Evolutionary conservation across 2,888 invertebrate genomes (phyloP), one percentile per base, ranked within the genome.

Genomic region (Litoditis marina): DNA sequence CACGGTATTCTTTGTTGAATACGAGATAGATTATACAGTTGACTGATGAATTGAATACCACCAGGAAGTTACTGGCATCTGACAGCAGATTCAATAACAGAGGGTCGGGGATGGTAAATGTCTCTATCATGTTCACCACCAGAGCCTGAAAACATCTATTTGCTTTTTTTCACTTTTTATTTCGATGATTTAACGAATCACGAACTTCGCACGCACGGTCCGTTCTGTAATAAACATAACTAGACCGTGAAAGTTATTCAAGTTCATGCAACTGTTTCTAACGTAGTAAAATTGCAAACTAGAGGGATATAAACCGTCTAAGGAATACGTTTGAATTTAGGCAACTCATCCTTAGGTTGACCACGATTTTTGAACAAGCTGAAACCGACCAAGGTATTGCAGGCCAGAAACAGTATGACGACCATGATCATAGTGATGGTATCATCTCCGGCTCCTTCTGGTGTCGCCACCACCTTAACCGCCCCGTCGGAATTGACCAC

Each of bases 341-440:
- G n/a, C n/a, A n/a, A n/a, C n/a, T n/a, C n/a, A n/a, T n/a, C n/a
- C n/a, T n/a, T n/a, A n/a, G n/a, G n/a, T n/a, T n/a, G n/a, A n/a
- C n/a, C n/a, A n/a, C n/a, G n/a, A n/a, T n/a, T n/a, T n/a, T n/a
- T n/a, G n/a, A n/a, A n/a, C n/a, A n/a, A n/a, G n/a, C n/a, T n/a
- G 19, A 19, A 25, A 63, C 67, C 60, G 19, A 77, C 78, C 66
- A 82, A 66, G 1, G 78, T 80, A 63, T 83, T 83, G 66, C 83
- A 83, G 16, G 73, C 74, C 8, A 83, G 66, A 54, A 83, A 83
- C 32, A 83, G 65, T 19, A 83, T 73, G 16, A 83, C 82, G 28
- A 83, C 82, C 80, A 81, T 78, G 25, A 82, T 79, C 82, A 83
- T 82, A 2, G 81, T 82, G 36, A 82, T 74, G 5, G 82, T 82